Evolutionary conservation across 1,140 invertebrate genomes (phyloP).

Genomic region (Caerostris extrusa): DNA sequence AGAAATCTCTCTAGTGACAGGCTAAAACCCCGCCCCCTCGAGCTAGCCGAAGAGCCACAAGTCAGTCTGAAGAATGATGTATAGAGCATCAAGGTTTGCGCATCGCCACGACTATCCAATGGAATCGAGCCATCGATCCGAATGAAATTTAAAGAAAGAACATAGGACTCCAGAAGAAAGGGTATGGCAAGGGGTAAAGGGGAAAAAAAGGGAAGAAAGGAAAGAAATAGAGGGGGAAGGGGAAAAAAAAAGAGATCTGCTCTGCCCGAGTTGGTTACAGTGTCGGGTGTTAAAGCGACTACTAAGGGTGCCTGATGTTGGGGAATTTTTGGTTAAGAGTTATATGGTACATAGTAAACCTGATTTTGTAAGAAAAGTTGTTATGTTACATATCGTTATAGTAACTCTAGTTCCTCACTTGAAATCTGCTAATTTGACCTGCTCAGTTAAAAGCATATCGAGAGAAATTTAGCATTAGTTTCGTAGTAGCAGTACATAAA

Average conservation of each 20-base stretch:
- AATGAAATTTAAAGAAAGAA: conserved; percentile 75
- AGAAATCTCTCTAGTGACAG: conserved; percentile 76
- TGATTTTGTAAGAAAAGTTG: too few species aligned
- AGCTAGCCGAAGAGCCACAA: conserved; percentile 71
- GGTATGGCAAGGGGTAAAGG: conserved; percentile 12
- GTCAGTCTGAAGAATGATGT: conserved; percentile 71
- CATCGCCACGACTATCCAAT: conserved; percentile 60
- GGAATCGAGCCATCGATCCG: conserved; percentile 67
- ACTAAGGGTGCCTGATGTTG: conserved; percentile 1
- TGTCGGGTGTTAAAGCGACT: conserved; percentile 56
- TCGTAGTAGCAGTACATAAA: too few species aligned
- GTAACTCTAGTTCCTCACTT: too few species aligned
- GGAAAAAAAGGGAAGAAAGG: conserved; percentile 9
- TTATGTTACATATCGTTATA: too few species aligned
- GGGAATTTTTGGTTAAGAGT: too few species aligned
- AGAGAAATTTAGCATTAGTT: too few species aligned
- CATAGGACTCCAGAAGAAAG: conserved; percentile 42
- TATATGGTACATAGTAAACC: too few species aligned
- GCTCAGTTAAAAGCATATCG: too few species aligned
- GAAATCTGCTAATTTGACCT: too few species aligned
- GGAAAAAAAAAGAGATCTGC: conserved; percentile 14
- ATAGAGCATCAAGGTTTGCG: conserved; percentile 71
- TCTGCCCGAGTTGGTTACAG: background rate
- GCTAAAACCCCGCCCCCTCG: conserved; percentile 14
- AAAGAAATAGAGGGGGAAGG: background rate